Percentiles rank a stretch among this genome's conserved stretches.
Evolutionary conservation across 2,113 vertebrate genomes (phyloP).

Genomic region (Rhinoptilus africanus): DNA sequence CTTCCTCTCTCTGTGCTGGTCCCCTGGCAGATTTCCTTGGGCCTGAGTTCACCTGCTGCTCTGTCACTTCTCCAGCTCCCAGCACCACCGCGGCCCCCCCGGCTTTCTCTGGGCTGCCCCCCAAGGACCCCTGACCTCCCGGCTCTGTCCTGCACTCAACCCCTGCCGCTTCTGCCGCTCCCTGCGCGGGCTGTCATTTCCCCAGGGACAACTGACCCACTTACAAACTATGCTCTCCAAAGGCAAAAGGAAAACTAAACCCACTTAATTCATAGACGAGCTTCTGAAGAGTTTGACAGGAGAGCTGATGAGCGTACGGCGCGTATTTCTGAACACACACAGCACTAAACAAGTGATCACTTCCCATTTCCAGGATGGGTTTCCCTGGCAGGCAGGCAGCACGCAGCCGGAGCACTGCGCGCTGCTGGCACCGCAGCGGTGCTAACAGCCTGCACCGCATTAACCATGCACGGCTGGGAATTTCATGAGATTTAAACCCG

Average conservation of each 20-base stretch:
- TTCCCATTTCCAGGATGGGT: neutral
- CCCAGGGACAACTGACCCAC: neutral
- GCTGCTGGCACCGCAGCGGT: neutral
- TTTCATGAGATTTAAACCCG: neutral
- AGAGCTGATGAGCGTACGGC: fast-evolving
- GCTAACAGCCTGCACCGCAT: neutral
- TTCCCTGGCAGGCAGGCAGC: neutral
- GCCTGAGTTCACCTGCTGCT: neutral
- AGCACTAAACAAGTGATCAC: neutral
- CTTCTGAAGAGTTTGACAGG: neutral
- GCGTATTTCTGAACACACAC: neutral
- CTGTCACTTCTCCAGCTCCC: neutral
- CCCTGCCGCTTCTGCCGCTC: neutral
- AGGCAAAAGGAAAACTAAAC: neutral
- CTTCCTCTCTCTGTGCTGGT: neutral
- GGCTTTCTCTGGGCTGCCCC: neutral
- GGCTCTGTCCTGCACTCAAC: neutral
- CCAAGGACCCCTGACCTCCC: neutral
- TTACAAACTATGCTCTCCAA: neutral
- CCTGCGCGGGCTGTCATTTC: neutral
- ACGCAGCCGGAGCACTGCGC: neutral
- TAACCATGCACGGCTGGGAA: neutral
- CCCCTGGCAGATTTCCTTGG: neutral
- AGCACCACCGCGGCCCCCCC: neutral
- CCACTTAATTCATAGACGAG: neutral